These are phyloP conservation scores for Apodemia mormo DNA, from an alignment of 2,888 invertebrate species.

Conservation along the genomic window DNA sequence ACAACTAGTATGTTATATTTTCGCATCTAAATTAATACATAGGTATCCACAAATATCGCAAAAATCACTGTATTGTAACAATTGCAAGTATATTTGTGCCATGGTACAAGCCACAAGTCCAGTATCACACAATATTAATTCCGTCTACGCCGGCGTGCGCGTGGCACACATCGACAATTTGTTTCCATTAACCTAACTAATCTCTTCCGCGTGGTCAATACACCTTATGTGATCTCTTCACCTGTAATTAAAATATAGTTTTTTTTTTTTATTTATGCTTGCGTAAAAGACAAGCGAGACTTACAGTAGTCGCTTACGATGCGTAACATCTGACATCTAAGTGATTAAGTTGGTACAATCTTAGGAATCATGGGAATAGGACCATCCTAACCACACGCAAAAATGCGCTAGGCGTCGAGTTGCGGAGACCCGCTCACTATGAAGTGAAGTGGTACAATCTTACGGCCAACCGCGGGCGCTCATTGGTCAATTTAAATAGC, in stretches of 20 bases:
- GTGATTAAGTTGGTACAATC: no score
- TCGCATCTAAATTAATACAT: background rate
- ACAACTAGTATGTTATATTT: no score
- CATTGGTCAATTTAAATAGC: no score
- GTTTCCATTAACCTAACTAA: conserved; percentile 13
- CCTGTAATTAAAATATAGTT: background rate
- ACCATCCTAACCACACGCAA: no score
- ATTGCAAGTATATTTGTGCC: background rate
- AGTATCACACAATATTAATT: conserved; percentile 6
- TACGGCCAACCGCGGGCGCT: no score
- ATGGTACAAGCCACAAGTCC: conserved; percentile 7
- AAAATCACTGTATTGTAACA: background rate
- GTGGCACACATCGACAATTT: conserved; percentile 1
- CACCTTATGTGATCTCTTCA: conserved; percentile 7
- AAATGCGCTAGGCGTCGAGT: no score
- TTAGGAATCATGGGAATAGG: no score
- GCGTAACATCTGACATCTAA: background rate
- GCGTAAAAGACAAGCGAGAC: no score
- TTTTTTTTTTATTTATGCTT: background rate
- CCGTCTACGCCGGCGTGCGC: conserved; percentile 6
- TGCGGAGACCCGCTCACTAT: no score
- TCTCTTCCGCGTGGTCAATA: conserved; percentile 7
- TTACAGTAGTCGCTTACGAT: no score
- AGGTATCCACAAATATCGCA: background rate
- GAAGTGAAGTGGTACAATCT: no score